Conservation (phyloP, 1,140 invertebrate genomes). For the Neotoxoptera formosana region DNA sequence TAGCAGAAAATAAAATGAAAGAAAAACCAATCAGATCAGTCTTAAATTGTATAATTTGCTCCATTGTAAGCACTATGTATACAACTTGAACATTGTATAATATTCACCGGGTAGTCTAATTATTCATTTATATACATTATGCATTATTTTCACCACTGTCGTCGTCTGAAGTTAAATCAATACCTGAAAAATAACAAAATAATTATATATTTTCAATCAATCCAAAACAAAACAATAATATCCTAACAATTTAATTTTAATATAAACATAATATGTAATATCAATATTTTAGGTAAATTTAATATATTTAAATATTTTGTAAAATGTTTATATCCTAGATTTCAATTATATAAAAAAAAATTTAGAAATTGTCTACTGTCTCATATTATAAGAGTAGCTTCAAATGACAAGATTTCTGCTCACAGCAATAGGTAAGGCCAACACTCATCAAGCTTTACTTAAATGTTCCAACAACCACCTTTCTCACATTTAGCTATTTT, state of each 20-base stretch:
- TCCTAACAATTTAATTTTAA: no score
- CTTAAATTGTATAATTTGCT: background rate
- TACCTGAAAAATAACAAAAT: background rate
- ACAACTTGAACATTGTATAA: background rate
- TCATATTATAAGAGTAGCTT: no score
- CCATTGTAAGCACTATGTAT: background rate
- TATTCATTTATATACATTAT: background rate
- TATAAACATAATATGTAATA: no score
- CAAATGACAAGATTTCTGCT: no score
- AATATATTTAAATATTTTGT: background rate
- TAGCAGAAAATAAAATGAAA: background rate
- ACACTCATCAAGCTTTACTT: background rate
- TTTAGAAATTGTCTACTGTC: background rate
- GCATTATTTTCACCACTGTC: background rate
- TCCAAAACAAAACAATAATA: background rate
- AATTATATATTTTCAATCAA: background rate
- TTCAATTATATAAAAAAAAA: background rate
- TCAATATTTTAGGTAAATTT: no score
- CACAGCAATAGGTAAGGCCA: background rate
- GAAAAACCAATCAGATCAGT: background rate
- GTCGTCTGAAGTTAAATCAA: conserved; percentile 35
- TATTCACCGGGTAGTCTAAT: background rate
- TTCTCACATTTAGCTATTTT: no score
- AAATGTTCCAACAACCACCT: no score
- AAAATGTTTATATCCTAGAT: background rate